Conservation (phyloP, 1,140 invertebrate species). For the Drosophila baimaii region DNA sequence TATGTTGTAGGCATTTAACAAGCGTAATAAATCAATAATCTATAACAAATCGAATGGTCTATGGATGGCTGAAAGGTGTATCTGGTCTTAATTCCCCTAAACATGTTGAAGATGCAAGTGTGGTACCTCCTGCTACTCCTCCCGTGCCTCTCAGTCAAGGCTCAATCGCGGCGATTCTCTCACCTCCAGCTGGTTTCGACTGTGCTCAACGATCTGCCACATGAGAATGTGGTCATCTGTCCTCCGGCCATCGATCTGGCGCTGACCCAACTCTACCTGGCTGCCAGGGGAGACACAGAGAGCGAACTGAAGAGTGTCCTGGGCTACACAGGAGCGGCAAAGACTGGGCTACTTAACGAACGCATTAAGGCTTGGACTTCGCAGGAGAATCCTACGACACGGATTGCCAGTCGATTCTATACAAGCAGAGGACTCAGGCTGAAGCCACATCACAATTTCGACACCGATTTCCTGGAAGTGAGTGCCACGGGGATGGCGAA, state of each 20-base stretch:
- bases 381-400: neutral
- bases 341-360: neutral
- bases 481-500: neutral
- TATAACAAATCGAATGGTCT: constrained; percentile 12
- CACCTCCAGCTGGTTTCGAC: neutral
- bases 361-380: neutral
- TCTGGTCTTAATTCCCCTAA: neutral
- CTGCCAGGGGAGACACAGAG: neutral
- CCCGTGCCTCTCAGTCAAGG: too few species aligned
- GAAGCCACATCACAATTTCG: neutral
- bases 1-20: constrained; percentile 46
- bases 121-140: neutral
- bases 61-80: neutral
- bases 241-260: constrained; percentile 1
- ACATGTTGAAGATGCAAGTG: neutral
- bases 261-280: constrained; percentile 19
- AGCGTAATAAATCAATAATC: constrained; percentile 40
- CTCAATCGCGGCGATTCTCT: neutral
- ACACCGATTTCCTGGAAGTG: neutral
- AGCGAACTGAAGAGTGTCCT: neutral
- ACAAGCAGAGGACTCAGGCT: neutral
- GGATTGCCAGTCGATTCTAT: constrained; percentile 1
- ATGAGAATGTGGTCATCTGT: neutral
- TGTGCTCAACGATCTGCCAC: neutral
- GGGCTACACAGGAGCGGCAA: neutral